A percentile compares a stretch with the other conserved stretches of the same genome.
phyloP scores from a whole-genome alignment of 1,140 invertebrate genomes.

The Dendrolimus punctatus region DNA sequence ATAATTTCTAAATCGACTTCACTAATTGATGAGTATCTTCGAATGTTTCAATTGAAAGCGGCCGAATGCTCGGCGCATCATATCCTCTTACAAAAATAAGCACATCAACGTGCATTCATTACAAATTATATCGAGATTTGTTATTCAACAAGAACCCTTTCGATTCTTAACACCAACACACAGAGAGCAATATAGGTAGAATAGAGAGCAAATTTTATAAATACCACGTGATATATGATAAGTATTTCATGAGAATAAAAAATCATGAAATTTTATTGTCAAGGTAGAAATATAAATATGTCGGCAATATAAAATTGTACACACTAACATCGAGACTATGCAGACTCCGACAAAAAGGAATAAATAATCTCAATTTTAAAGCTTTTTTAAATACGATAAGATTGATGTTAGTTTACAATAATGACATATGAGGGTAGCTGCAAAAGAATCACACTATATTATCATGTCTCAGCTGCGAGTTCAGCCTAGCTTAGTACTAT shows the following conservation, averaged over 20 bases:
- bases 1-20: no score
- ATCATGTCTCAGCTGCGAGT: constrained; percentile 22
- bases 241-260: not conserved
- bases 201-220: constrained; percentile 14
- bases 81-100: constrained; percentile 4
- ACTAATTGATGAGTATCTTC: constrained; percentile 3
- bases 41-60: constrained; percentile 1
- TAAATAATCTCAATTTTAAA: constrained; percentile 71
- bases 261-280: constrained; percentile 41
- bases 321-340: constrained; percentile 28
- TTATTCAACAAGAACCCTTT: no score
- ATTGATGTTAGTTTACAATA: constrained; percentile 11
- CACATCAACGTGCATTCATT: not conserved
- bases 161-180: constrained; percentile 14
- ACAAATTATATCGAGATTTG: no score
- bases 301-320: constrained; percentile 29
- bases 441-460: constrained; percentile 27
- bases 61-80: not conserved
- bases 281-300: constrained; percentile 30
- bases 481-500: constrained; percentile 56
- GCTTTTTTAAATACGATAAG: constrained; percentile 57
- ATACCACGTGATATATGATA: constrained; percentile 13
- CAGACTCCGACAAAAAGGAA: constrained; percentile 48
- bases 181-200: constrained; percentile 28
- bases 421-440: constrained; percentile 17